A percentile compares a stretch with the other conserved stretches of the same genome.
Evolutionary conservation across 2,113 vertebrate genomes (phyloP).

Genomic region (Dasyurus viverrinus): DNA sequence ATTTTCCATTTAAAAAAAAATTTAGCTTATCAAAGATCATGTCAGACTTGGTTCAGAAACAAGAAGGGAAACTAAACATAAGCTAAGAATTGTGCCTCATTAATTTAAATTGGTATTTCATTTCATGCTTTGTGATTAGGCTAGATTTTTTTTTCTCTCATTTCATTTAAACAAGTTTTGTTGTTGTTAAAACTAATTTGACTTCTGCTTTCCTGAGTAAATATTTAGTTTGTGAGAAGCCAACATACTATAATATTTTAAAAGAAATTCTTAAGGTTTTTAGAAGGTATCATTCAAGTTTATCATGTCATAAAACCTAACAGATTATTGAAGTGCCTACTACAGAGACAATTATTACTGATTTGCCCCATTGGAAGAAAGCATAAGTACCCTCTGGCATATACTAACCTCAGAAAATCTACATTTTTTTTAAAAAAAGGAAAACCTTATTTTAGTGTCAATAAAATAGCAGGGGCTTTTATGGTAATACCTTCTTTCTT

Average conservation of each 20-base stretch:
- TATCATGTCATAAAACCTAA: slow-evolving; percentile 43
- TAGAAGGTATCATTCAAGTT: slow-evolving; percentile 32
- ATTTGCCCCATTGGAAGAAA: slow-evolving; percentile 28
- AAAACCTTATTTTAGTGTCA: slow-evolving; percentile 28
- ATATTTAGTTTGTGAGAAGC: slow-evolving; percentile 31
- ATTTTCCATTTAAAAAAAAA: too few species aligned
- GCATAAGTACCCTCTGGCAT: slow-evolving; percentile 8
- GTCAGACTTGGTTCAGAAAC: neutral
- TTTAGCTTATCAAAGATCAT: too few species aligned
- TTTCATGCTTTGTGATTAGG: slow-evolving; percentile 26
- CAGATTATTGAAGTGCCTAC: slow-evolving; percentile 39
- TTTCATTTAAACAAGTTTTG: slow-evolving; percentile 39
- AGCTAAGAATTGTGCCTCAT: neutral
- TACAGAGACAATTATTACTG: slow-evolving; percentile 46
- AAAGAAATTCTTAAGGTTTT: slow-evolving; percentile 9
- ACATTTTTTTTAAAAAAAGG: slow-evolving; percentile 38
- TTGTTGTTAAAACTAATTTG: slow-evolving; percentile 27
- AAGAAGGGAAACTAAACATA: neutral
- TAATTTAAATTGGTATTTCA: neutral
- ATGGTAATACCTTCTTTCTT: slow-evolving; percentile 52
- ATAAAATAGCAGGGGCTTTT: slow-evolving; percentile 11
- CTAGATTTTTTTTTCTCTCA: slow-evolving; percentile 23
- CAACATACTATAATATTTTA: neutral
- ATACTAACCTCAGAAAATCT: slow-evolving; percentile 44
- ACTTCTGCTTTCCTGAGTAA: slow-evolving; percentile 34